Base-by-base conservation (phyloP, 2,797 vertebrate genomes). In the Setipinna tenuifilis region DNA sequence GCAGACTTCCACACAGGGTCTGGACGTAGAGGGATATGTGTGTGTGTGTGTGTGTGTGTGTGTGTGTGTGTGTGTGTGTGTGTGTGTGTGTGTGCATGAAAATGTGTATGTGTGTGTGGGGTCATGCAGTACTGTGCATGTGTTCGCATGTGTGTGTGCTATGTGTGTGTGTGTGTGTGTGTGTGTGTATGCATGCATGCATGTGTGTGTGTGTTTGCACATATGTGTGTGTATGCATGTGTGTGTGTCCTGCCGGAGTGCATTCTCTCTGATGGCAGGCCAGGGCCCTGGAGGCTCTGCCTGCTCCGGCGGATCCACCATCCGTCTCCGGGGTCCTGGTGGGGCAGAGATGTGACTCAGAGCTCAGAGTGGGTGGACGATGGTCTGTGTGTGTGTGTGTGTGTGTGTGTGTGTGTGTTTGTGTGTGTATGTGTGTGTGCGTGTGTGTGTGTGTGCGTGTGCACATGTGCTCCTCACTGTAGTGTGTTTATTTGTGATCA, bases 241-340 rank as follows among this genome's bases (percentile, higher is more conserved):
- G 61, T 65, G 61, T 65, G 61, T 65, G 61, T 71, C 23, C 9
- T 71, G 83, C 62, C 46, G 41, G 50, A 85, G 14, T 88, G 86
- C 83, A 86, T 86, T 90, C 88, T 85, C 86, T 90, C 85, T 87
- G 87, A 86, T 88, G 87, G 82, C 41, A 87, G 81, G 88, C 88
- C 88, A 90, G 86, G 31, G 48, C 86, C 68, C 86, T 48, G 78
- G 59, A 83, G 81, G 86, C 58, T 85, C 58, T 31, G 41, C 83
- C 85, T 41, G 81, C 19, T n/a, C 21, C 16, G 82, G 82, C 19
- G 5, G 54, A 17, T 84, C 44, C 44, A 46, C 83, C 85, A 50
- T 88, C 86, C 68, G 62, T 86, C 87, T 81, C 81, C 82, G 16
- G 84, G 61, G 44, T 0, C 44, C 44, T 23, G 46, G 31, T 35